These are phyloP conservation scores for Sphecodes monilicornis DNA, from an alignment of 2,888 invertebrate genomes.

Conservation along the genomic window DNA sequence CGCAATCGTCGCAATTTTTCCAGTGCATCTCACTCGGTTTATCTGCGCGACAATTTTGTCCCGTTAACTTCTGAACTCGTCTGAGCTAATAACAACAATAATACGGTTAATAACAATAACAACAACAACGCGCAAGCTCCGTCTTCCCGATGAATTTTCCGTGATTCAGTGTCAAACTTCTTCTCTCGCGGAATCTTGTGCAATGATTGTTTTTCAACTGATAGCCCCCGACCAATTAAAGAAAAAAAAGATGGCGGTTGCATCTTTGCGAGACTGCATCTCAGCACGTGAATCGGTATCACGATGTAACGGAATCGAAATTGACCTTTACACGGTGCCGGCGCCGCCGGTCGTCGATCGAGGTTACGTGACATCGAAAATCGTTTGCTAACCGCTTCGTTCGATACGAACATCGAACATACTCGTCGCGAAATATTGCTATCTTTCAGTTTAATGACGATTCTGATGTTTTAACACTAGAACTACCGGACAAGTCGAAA, in stretches of 20 bases:
- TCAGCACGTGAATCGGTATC: neutral
- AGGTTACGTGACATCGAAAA: neutral
- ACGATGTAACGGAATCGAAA: conserved; percentile 20
- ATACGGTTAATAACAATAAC: neutral
- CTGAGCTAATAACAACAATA: neutral
- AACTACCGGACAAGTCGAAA: too few relatives aligned
- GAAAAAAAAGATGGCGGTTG: conserved; percentile 1
- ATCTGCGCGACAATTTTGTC: conserved; percentile 15
- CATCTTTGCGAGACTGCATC: neutral
- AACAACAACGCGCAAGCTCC: neutral
- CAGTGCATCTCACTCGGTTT: conserved; percentile 4
- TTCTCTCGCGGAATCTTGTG: conserved; percentile 19
- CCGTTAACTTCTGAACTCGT: conserved; percentile 27
- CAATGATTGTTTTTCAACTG: conserved; percentile 43
- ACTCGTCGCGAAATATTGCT: neutral
- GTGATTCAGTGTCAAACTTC: conserved; percentile 21
- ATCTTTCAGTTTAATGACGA: neutral
- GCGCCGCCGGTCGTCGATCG: neutral
- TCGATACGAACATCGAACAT: too few relatives aligned
- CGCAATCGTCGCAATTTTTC: conserved; percentile 19
- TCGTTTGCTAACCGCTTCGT: neutral
- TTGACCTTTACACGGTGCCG: conserved; percentile 24
- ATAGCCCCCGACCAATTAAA: conserved; percentile 18
- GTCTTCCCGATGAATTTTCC: conserved; percentile 37
- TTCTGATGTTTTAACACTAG: neutral